Conservation (phyloP, 2,888 invertebrate genomes). For the Megamerina dolium region DNA sequence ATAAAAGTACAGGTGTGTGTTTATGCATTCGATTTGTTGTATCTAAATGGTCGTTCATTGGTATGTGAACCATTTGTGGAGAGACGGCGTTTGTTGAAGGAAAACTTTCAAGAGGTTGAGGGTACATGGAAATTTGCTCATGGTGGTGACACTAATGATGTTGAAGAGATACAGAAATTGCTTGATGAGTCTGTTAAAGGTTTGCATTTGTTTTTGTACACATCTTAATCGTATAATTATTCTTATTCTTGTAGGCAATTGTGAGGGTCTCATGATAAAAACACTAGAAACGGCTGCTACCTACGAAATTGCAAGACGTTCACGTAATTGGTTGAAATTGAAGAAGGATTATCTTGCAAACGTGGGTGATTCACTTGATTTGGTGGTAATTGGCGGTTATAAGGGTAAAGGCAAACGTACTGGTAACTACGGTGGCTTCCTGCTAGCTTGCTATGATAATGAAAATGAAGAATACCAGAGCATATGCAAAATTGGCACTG, state of each 20-base stretch:
- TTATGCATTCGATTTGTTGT: constrained; percentile 93
- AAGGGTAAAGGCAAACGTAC: constrained; percentile 88
- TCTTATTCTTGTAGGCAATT: constrained; percentile 61
- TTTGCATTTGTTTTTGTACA: constrained; percentile 29
- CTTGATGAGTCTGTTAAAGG: constrained; percentile 90
- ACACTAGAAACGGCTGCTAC: constrained; percentile 78
- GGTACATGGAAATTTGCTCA: constrained; percentile 89
- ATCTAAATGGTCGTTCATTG: constrained; percentile 79
- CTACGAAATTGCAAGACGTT: constrained; percentile 95
- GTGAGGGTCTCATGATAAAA: constrained; percentile 99
- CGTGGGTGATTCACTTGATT: constrained; percentile 92
- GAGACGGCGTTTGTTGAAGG: constrained; percentile 65
- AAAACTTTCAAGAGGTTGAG: constrained; percentile 63
- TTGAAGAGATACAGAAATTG: constrained; percentile 91
- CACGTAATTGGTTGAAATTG: constrained; percentile 89
- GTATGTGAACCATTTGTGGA: constrained; percentile 70
- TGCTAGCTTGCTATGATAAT: constrained; percentile 88
- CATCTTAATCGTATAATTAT: no score
- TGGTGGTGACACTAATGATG: constrained; percentile 69
- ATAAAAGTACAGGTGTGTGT: constrained; percentile 80
- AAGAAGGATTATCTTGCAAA: constrained; percentile 98
- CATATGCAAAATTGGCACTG: constrained; percentile 72
- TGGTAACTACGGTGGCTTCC: constrained; percentile 90
- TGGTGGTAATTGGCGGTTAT: constrained; percentile 93
- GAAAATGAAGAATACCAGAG: constrained; percentile 88